Percentiles rank a stretch among this genome's conserved stretches.
Evolutionary conservation across 1,140 invertebrate genomes (phyloP).

Genomic region (Neodiprion lecontei): DNA sequence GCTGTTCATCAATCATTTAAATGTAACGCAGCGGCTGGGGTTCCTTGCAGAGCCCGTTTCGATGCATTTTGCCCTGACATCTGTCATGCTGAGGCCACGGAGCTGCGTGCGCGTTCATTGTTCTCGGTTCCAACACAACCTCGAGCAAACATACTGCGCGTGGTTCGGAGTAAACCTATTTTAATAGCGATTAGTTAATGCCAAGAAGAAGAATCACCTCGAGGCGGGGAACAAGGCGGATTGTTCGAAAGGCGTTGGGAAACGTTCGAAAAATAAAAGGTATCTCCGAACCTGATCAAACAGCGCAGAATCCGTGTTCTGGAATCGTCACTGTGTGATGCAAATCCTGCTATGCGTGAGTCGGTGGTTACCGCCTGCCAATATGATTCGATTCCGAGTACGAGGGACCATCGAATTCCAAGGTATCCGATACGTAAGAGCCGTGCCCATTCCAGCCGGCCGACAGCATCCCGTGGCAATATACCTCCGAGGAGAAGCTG

Average conservation of each 20-base stretch:
- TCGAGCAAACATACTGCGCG: conserved; percentile 28
- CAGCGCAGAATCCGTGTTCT: background rate
- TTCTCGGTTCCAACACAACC: conserved; percentile 27
- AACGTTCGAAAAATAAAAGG: too few species aligned
- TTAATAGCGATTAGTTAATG: conserved; percentile 42
- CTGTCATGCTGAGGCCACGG: conserved; percentile 42
- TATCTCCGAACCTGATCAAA: background rate
- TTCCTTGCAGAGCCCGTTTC: conserved; percentile 25
- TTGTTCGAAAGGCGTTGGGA: too few species aligned
- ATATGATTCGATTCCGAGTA: too few species aligned
- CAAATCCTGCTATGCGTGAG: too few species aligned
- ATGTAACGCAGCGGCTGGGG: conserved; percentile 44
- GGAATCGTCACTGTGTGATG: too few species aligned
- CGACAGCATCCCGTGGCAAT: background rate
- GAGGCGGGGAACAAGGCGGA: background rate
- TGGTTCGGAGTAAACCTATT: conserved; percentile 39
- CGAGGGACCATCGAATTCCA: too few species aligned
- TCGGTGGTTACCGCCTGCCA: too few species aligned
- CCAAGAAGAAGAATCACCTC: conserved; percentile 24
- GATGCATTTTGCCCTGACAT: conserved; percentile 57
- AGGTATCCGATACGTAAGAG: too few species aligned
- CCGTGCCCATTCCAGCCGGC: too few species aligned
- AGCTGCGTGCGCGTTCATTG: conserved; percentile 22
- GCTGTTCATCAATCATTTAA: conserved; percentile 60
- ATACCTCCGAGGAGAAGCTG: background rate